These are phyloP conservation scores for Lordiphosa clarofinis DNA, from an alignment of 1,140 invertebrate species.

Conservation along the genomic window DNA sequence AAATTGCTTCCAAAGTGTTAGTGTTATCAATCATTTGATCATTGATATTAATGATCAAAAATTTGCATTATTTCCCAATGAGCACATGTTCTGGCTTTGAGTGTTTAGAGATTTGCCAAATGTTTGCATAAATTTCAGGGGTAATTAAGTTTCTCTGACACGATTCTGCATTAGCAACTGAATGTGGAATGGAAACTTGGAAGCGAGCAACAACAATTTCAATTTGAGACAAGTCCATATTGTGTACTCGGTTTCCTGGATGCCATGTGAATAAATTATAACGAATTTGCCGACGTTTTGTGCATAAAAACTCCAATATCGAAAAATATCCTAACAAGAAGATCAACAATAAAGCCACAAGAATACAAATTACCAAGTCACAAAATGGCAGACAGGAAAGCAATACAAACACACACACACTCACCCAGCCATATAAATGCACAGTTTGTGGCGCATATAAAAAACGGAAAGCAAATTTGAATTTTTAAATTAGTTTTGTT, in stretches of 20 bases:
- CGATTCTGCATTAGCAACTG: conserved; percentile 35
- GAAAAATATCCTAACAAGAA: conserved; percentile 56
- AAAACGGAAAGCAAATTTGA: conserved; percentile 77
- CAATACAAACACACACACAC: conserved; percentile 17
- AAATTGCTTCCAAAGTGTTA: conserved; percentile 18
- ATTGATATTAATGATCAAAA: conserved; percentile 77
- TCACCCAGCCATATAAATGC: conserved; percentile 63
- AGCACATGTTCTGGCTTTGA: conserved; percentile 34
- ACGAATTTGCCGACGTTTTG: conserved; percentile 40
- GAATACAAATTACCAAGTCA: conserved; percentile 71
- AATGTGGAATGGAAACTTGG: conserved; percentile 13
- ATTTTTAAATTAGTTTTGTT: conserved; percentile 79
- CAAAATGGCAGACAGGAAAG: conserved; percentile 39
- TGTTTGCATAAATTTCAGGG: conserved; percentile 65
- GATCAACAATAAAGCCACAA: conserved; percentile 70
- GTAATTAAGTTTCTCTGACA: conserved; percentile 58
- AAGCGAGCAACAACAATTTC: conserved; percentile 10
- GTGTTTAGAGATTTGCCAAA: conserved; percentile 39
- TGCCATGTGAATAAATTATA: conserved; percentile 42
- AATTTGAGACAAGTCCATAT: conserved; percentile 17
- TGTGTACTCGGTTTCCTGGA: conserved; percentile 8
- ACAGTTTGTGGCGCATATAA: conserved; percentile 75
- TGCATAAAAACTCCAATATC: conserved; percentile 20
- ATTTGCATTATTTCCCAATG: conserved; percentile 72
- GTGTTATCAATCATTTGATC: conserved; percentile 73